Percentiles rank a stretch among this genome's conserved stretches.
Evolutionary conservation across 2,888 invertebrate genomes (phyloP).

Genomic region (Agrotis ipsilon): DNA sequence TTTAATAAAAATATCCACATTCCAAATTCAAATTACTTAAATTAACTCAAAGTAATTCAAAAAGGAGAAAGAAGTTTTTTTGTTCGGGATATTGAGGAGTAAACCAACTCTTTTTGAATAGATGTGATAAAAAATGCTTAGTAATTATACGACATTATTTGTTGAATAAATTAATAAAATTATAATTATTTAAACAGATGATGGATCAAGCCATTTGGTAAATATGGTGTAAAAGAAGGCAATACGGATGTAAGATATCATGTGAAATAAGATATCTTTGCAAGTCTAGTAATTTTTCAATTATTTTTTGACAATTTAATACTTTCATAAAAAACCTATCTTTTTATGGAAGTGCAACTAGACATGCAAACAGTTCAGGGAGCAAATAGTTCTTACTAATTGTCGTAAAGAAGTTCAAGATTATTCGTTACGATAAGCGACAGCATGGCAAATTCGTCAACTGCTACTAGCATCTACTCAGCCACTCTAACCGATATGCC

Average conservation of each 20-base stretch:
- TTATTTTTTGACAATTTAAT: not conserved
- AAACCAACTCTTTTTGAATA: too few species aligned
- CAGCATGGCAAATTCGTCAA: not conserved
- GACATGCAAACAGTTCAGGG: too few species aligned
- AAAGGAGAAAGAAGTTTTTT: too few species aligned
- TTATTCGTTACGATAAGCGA: too few species aligned
- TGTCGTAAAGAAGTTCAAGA: not conserved
- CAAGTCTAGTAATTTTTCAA: not conserved
- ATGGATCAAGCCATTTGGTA: not conserved
- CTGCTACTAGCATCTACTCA: not conserved
- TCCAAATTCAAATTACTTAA: too few species aligned
- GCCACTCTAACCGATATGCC: too few species aligned
- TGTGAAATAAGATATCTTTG: not conserved
- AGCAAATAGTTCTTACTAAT: not conserved
- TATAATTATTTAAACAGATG: conserved; percentile 42
- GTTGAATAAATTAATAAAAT: conserved; percentile 16
- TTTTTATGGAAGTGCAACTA: not conserved
- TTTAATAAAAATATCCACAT: too few species aligned
- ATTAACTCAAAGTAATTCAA: too few species aligned
- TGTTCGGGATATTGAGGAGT: too few species aligned
- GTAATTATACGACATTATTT: conserved; percentile 21
- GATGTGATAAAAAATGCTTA: not conserved
- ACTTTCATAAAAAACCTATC: not conserved
- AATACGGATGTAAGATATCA: conserved; percentile 20
- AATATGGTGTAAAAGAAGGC: conserved; percentile 4